These are phyloP conservation scores for Catocala fraxini DNA, from an alignment of 2,888 invertebrate species.

Conservation along the genomic window DNA sequence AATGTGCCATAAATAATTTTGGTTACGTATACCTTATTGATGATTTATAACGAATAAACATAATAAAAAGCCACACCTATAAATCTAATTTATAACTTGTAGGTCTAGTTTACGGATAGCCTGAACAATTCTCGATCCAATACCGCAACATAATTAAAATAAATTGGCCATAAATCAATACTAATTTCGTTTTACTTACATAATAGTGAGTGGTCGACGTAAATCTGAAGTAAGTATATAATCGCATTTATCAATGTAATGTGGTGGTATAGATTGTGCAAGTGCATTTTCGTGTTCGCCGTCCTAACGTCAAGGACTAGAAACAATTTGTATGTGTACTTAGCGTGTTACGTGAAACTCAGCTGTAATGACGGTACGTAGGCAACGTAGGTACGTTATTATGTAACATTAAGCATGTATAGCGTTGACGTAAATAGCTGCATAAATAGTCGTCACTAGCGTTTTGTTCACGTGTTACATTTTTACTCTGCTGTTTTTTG, in stretches of 20 bases:
- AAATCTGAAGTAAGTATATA: conserved; percentile 20
- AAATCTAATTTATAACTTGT: too few species aligned
- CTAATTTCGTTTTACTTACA: background rate
- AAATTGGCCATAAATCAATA: conserved; percentile 12
- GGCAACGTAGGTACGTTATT: background rate
- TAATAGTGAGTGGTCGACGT: background rate
- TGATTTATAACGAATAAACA: too few species aligned
- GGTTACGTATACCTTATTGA: too few species aligned
- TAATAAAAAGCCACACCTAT: too few species aligned
- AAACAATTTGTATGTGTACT: conserved; percentile 24
- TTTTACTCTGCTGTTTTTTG: too few species aligned
- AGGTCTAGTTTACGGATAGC: too few species aligned
- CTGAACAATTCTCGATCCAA: too few species aligned
- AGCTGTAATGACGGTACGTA: background rate
- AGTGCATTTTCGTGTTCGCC: conserved; percentile 67
- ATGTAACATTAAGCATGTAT: background rate
- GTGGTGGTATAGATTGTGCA: conserved; percentile 40
- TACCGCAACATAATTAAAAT: background rate
- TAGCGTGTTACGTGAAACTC: conserved; percentile 17
- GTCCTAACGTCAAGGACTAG: conserved; percentile 30
- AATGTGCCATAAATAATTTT: too few species aligned
- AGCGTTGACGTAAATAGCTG: background rate
- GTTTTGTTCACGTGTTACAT: too few species aligned
- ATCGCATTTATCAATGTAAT: conserved; percentile 20
- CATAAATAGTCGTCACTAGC: too few species aligned